These are phyloP conservation scores for Canis aureus DNA, from an alignment of 2,113 vertebrate genomes.

Conservation along the genomic window DNA sequence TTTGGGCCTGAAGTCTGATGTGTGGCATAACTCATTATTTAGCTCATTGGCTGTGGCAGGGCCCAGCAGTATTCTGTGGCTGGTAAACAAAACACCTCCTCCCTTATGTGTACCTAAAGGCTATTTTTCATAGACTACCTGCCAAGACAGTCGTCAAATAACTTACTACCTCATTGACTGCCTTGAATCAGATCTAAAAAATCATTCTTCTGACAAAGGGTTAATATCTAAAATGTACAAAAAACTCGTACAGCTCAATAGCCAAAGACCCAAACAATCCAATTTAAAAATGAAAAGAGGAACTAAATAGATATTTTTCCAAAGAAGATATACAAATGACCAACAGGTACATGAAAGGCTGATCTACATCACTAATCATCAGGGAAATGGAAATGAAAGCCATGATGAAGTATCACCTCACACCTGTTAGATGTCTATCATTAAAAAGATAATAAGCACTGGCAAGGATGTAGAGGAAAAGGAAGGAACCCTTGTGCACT, in stretches of 20 bases:
- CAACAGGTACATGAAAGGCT: not conserved
- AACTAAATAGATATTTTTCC: not conserved
- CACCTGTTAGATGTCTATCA: not conserved
- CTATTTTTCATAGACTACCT: not conserved
- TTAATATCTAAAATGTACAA: not conserved
- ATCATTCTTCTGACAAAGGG: not conserved
- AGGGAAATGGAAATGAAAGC: not conserved
- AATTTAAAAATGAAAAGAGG: not conserved
- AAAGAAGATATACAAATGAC: not conserved
- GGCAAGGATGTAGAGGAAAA: not conserved
- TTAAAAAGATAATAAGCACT: not conserved
- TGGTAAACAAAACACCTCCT: not conserved
- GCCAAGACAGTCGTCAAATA: not conserved
- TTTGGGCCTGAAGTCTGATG: not conserved
- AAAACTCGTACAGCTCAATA: not conserved
- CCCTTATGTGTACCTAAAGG: not conserved
- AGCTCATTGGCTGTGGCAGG: not conserved
- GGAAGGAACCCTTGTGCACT: not conserved
- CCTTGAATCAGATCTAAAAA: not conserved
- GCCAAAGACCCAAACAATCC: not conserved
- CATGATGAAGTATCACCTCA: not conserved
- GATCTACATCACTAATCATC: not conserved
- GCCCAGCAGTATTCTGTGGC: not conserved
- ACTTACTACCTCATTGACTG: not conserved
- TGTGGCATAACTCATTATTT: not conserved